Evolutionary conservation across 2,113 vertebrate species (phyloP).

Genomic region (Scomber scombrus): DNA sequence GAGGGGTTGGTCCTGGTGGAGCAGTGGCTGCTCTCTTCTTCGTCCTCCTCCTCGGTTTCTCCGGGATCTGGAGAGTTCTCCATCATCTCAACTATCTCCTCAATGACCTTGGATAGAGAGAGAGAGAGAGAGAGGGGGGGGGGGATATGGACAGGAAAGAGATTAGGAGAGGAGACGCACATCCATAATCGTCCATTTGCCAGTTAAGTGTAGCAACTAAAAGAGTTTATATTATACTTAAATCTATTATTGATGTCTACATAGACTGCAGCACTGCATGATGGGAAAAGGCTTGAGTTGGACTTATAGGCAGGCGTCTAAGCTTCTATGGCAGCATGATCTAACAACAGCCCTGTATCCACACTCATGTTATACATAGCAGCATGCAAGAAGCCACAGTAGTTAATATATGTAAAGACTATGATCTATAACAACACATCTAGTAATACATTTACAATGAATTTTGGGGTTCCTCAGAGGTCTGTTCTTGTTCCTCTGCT

Average conservation of each 20-base stretch:
- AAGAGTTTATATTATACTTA: not conserved
- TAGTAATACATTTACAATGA: not conserved
- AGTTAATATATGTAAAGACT: too few species aligned
- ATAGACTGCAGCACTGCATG: not conserved
- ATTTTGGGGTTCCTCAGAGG: not conserved
- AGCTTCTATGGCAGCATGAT: not conserved
- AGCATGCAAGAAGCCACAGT: too few species aligned
- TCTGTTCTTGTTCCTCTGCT: not conserved
- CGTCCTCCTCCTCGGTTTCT: conserved; percentile 91
- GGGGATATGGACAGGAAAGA: not conserved
- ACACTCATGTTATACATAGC: not conserved
- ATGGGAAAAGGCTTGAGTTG: not conserved
- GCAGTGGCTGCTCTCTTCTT: conserved; percentile 86
- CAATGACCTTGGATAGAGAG: conserved; percentile 88
- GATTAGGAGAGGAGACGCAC: not conserved
- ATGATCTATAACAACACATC: not conserved
- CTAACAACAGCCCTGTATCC: not conserved
- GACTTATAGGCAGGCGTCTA: not conserved
- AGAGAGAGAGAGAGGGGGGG: not conserved
- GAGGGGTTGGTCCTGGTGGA: conserved; percentile 87
- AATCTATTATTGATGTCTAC: conserved; percentile 31
- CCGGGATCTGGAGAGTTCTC: conserved; percentile 94
- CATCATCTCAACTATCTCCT: conserved; percentile 97
- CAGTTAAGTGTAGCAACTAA: not conserved
- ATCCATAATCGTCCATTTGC: conserved; percentile 29